Conservation (phyloP, 2,113 vertebrate species). For the Turdus rufiventris region DNA sequence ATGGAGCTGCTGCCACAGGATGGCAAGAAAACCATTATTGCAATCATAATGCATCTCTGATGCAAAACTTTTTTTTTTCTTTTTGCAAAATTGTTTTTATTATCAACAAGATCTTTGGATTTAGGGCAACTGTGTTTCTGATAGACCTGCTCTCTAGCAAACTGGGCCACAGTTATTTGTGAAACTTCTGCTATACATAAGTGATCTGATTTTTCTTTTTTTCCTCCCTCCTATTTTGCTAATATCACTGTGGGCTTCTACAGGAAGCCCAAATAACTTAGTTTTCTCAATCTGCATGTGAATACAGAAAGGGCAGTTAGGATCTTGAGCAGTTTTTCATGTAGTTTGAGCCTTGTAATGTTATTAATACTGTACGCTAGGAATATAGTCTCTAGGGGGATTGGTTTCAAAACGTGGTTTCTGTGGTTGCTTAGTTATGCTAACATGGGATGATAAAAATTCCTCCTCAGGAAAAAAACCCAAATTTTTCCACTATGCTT, state of each 20-base stretch:
- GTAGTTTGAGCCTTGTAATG: neutral
- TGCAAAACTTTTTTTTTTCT: neutral
- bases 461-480: neutral
- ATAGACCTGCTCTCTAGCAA: neutral
- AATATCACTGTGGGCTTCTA: neutral
- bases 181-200: neutral
- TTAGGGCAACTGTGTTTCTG: neutral
- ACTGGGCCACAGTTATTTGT: neutral
- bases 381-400: neutral
- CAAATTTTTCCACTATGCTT: neutral
- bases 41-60: neutral
- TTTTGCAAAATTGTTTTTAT: neutral
- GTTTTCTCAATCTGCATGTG: neutral
- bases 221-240: neutral
- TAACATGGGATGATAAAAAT: slow-evolving; percentile 10
- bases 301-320: neutral
- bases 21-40: neutral
- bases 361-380: neutral
- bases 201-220: neutral
- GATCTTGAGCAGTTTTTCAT: neutral
- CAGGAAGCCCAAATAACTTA: neutral
- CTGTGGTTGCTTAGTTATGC: slow-evolving; percentile 16
- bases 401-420: neutral
- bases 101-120: neutral
- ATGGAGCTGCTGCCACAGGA: neutral